phyloP scores from a whole-genome alignment of 2,113 vertebrate genomes.

The Dipodomys stephensi region DNA sequence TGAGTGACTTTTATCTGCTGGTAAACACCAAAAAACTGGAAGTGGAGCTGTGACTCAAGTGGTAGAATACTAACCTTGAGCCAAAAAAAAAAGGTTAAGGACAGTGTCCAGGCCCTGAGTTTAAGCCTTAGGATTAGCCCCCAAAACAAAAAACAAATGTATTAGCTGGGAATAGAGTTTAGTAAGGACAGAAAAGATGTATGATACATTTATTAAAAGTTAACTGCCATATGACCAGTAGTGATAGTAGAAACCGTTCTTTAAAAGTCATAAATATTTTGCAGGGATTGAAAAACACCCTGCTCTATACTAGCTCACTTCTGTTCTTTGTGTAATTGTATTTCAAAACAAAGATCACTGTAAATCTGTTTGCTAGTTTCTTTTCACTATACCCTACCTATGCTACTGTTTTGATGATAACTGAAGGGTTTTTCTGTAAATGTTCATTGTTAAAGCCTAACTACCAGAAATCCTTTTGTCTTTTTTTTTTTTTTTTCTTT shows the following conservation, averaged over 20 bases:
- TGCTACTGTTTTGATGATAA: not conserved
- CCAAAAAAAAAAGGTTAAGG: too few species aligned
- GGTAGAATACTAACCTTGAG: too few species aligned
- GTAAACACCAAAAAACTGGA: too few species aligned
- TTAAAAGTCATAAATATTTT: not conserved
- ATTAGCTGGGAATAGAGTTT: not conserved
- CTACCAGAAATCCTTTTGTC: not conserved
- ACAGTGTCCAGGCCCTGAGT: too few species aligned
- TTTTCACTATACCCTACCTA: not conserved
- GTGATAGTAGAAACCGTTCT: not conserved
- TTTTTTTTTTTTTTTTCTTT: not conserved
- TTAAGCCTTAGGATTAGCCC: too few species aligned
- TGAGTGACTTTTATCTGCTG: too few species aligned
- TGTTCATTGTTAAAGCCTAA: not conserved
- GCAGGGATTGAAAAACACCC: not conserved
- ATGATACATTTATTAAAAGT: not conserved
- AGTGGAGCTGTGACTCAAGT: too few species aligned
- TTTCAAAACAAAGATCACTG: conserved; percentile 23
- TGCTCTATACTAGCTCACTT: not conserved
- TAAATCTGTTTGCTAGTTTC: not conserved
- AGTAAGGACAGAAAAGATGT: not conserved
- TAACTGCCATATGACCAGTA: not conserved
- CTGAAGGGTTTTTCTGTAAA: conserved; percentile 28
- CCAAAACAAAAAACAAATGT: too few species aligned
- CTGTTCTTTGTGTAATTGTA: not conserved